These are phyloP conservation scores for Phylloscopus whistleri DNA, from an alignment of 2,113 vertebrate genomes.

Conservation along the genomic window DNA sequence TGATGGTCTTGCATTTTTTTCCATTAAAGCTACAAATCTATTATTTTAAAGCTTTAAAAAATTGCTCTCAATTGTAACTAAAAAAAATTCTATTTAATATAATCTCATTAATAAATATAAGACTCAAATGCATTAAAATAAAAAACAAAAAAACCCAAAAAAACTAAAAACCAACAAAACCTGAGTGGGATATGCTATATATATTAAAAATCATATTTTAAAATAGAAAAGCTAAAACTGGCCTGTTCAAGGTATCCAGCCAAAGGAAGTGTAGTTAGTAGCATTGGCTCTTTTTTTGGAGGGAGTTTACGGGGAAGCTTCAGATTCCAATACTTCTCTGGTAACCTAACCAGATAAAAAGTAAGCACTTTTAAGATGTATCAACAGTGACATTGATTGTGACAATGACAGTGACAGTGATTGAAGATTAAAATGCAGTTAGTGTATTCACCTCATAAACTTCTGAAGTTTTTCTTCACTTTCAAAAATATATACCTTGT, in stretches of 20 bases:
- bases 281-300: conserved; percentile 81
- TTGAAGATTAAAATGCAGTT: not conserved
- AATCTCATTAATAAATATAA: not conserved
- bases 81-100: not conserved
- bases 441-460: conserved; percentile 84
- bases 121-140: not conserved
- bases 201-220: not conserved
- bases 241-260: conserved; percentile 92
- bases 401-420: too few relatives aligned
- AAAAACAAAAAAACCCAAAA: too few relatives aligned
- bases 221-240: conserved; percentile 2
- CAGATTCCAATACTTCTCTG: conserved; percentile 84
- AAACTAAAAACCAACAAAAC: not conserved
- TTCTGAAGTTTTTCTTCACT: conserved; percentile 82
- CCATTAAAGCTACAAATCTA: not conserved
- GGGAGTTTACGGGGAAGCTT: conserved; percentile 88
- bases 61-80: not conserved
- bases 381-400: not conserved
- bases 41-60: not conserved
- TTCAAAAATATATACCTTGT: conserved; percentile 85
- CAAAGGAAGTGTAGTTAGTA: conserved; percentile 85
- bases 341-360: conserved; percentile 73
- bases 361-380: not conserved
- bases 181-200: not conserved
- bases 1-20: not conserved